Base-by-base conservation (phyloP, 2,113 vertebrate genomes). In the Menidia beryllina region DNA sequence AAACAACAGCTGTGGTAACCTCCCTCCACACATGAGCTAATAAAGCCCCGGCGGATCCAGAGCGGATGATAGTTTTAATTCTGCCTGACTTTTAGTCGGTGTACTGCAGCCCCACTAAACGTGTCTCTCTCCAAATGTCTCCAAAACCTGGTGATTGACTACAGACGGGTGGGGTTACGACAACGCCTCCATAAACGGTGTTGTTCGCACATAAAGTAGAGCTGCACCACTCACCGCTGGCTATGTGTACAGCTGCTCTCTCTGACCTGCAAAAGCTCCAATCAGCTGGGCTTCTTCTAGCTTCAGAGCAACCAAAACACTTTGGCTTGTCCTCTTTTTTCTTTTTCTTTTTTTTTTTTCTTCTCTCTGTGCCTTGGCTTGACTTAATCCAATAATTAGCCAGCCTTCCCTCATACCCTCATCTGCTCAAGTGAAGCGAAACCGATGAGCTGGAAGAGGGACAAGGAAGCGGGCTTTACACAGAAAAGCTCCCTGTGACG, bases 351-450 rank as follows among this genome's bases (percentile, higher is more conserved):
- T 53, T 62, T 45, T 72, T 54, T 21, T 54, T 24, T 62, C 38
- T 4, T 26, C 9, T n/a, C 3, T 54, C 43, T 3, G 5, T 34
- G 30, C 30, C 10, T 34, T 34, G 30, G 21, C 48, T 48, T 7
- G 7, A 73, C 4, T 19, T 6, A 58, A 61, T 70, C 48, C 21
- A 76, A 58, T 62, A 72, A 70, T 73, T 60, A 60, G 49, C 69
- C 52, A 66, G 25, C 48, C 14, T 71, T 34, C 61, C 58, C 23
- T 47, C 27, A 25, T 3, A 57, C 51, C 61, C 61, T 54, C 56
- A 49, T 58, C 76, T 69, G 67, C 48, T 51, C 21, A n/a, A 58
- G 17, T 53, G n/a, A 76, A 72, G 72, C 69, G 15, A 56, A 72
- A 80, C 23, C 17, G 21, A 59, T 64, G 43, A 66, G 54, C 41